Base-by-base conservation (phyloP, 2,113 vertebrate species). In the Corythaixoides concolor region DNA sequence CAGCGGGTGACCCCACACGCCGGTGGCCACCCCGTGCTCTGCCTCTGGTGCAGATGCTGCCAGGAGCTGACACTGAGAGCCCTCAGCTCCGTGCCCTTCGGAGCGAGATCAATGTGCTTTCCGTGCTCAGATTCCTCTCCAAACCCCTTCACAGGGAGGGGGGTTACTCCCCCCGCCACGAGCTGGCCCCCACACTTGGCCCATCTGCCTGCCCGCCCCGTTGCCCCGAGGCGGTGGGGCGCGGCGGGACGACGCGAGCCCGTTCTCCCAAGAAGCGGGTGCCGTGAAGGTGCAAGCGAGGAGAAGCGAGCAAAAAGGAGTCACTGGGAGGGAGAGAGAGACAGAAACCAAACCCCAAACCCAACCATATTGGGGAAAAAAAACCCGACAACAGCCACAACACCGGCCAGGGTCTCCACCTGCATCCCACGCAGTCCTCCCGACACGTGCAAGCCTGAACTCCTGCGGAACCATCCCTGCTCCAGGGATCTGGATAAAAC, bases 361-460 rank as follows among this genome's bases (percentile, higher is more conserved):
- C 35, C 78, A 82, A 78, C 78, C 1, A 7, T 14, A 4, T 0
- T 33, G 83, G 79, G 80, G 14, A 30, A 56, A 79, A 77, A 75
- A 35, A 56, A 62, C 4, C 58, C 12, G 9, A 43, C 81, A 82
- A 81, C 73, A 50, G 21, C 33, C 88, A 70, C 93, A 7, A 3
- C 47, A 15, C 60, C 26, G 21, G 79, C 78, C 77, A 59, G 87
- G 90, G 50, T 78, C 73, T 88, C 82, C 67, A 50, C 43, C 95
- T 77, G 92, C 96, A 90, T n/a, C 90, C 92, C 92, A 45, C 75
- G 0, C 86, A 8, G 52, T 32, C 89, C 93, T 93, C 91, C 91
- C 11, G 11, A 74, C 90, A 92, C 82, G 4, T 7, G 84, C 86
- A 67, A 62, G 58, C 91, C 91, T 15, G 2, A 85, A 33, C 84